Evolutionary conservation across 2,888 invertebrate species (phyloP).

Genomic region (Ethmia dodecea): DNA sequence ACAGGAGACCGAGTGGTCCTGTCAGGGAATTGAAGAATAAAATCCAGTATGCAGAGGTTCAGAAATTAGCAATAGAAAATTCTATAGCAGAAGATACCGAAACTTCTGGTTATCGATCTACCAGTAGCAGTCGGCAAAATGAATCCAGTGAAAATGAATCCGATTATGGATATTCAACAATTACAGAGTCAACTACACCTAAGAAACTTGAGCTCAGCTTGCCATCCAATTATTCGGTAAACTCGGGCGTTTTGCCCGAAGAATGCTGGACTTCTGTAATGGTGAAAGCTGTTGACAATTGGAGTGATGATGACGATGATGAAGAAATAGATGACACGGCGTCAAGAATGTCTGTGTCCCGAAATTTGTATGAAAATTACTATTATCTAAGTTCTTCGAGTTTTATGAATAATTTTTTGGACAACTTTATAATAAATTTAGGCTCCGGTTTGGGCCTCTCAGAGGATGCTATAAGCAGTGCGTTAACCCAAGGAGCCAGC

Average conservation of each 20-base stretch:
- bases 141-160: constrained; percentile 75
- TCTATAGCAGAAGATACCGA: constrained; percentile 58
- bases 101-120: constrained; percentile 77
- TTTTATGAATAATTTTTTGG: constrained; percentile 84
- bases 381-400: constrained; percentile 80
- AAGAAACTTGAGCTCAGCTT: constrained; percentile 68
- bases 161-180: constrained; percentile 80
- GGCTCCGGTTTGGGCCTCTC: constrained; percentile 78
- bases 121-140: constrained; percentile 57
- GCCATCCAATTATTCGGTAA: constrained; percentile 46
- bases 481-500: constrained; percentile 80
- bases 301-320: constrained; percentile 61
- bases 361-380: constrained; percentile 57
- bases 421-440: constrained; percentile 79
- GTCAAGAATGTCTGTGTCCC: constrained; percentile 43
- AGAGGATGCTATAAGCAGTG: constrained; percentile 66
- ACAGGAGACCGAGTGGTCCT: constrained; percentile 38
- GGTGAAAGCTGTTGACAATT: constrained; percentile 49
- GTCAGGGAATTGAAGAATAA: constrained; percentile 30
- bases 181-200: constrained; percentile 78
- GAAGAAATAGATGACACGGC: constrained; percentile 43
- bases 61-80: constrained; percentile 29
- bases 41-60: constrained; percentile 18
- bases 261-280: constrained; percentile 69
- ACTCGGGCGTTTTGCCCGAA: constrained; percentile 69